phyloP scores from a whole-genome alignment of 2,888 invertebrate genomes.

The Pocota personata region DNA sequence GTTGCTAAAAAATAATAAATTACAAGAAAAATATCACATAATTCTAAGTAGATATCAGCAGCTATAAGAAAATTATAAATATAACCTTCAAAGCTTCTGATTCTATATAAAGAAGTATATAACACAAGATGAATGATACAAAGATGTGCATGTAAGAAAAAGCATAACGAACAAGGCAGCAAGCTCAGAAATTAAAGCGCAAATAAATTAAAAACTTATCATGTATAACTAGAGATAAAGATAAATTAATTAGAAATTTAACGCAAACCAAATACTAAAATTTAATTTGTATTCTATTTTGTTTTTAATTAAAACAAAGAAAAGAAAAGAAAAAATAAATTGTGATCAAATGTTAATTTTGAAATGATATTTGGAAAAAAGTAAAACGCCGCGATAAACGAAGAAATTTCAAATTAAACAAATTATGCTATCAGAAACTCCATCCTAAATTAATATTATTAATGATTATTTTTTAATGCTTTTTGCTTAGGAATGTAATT shows the following conservation, averaged over 20 bases:
- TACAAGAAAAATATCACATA: constrained; percentile 49
- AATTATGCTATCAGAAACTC: constrained; percentile 39
- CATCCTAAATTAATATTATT: constrained; percentile 61
- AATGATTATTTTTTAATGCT: constrained; percentile 36
- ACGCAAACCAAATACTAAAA: constrained; percentile 57
- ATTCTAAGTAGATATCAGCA: constrained; percentile 65
- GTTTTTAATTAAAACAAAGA: not conserved
- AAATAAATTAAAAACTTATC: constrained; percentile 32
- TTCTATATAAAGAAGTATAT: not conserved
- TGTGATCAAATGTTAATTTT: constrained; percentile 65
- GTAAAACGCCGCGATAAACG: constrained; percentile 11
- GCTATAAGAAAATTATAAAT: constrained; percentile 53
- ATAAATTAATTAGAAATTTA: constrained; percentile 36
- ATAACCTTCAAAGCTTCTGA: constrained; percentile 47
- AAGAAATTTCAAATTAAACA: constrained; percentile 18
- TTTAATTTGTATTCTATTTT: constrained; percentile 54
- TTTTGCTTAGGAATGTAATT: constrained; percentile 48
- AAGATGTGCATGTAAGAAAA: constrained; percentile 30
- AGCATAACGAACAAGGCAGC: constrained; percentile 26
- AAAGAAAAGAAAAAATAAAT: constrained; percentile 1
- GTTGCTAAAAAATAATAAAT: constrained; percentile 34
- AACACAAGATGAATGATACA: not conserved
- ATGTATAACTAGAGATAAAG: constrained; percentile 35
- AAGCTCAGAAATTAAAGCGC: constrained; percentile 58
- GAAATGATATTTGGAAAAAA: constrained; percentile 37